Conservation (phyloP, 1,140 invertebrate genomes). For the Agrilus planipennis region DNA sequence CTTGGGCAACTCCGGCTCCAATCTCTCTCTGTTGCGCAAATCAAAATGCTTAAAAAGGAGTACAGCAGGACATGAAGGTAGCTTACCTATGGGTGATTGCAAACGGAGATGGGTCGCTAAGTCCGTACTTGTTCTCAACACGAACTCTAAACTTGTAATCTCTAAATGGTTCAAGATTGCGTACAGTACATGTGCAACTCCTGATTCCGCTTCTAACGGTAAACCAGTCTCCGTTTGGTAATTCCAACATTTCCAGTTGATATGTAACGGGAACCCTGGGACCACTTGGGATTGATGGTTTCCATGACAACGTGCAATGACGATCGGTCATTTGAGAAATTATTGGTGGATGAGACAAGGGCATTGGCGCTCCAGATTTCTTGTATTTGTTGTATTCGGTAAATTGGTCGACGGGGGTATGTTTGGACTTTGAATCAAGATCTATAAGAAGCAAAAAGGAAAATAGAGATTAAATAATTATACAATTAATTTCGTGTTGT, state of each 20-base stretch:
- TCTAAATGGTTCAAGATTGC: slow-evolving; percentile 68
- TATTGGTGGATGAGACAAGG: slow-evolving; percentile 74
- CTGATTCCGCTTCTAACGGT: slow-evolving; percentile 67
- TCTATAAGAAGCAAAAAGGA: slow-evolving; percentile 34
- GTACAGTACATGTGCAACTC: slow-evolving; percentile 73
- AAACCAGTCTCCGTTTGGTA: slow-evolving; percentile 81
- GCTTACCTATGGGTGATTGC: slow-evolving; percentile 63
- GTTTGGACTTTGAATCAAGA: slow-evolving; percentile 54
- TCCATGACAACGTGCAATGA: slow-evolving; percentile 78
- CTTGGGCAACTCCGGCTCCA: slow-evolving; percentile 68
- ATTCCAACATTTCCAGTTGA: slow-evolving; percentile 82
- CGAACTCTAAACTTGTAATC: slow-evolving; percentile 87
- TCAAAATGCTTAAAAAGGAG: slow-evolving; percentile 1
- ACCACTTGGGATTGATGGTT: slow-evolving; percentile 71
- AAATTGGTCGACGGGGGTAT: slow-evolving; percentile 67
- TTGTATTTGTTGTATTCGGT: slow-evolving; percentile 73
- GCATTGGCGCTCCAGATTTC: slow-evolving; percentile 66
- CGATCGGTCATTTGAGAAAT: slow-evolving; percentile 81
- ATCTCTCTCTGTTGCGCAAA: slow-evolving; percentile 43
- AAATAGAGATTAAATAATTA: not conserved
- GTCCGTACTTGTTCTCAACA: slow-evolving; percentile 93
- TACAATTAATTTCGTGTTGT: slow-evolving; percentile 39
- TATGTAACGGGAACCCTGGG: slow-evolving; percentile 81
- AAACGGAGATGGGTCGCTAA: slow-evolving; percentile 89
- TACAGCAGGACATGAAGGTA: no score